Evolutionary conservation across 2,113 vertebrate genomes (phyloP), one percentile per base, ranked within the genome.

Genomic region (Pteropus alecto): DNA sequence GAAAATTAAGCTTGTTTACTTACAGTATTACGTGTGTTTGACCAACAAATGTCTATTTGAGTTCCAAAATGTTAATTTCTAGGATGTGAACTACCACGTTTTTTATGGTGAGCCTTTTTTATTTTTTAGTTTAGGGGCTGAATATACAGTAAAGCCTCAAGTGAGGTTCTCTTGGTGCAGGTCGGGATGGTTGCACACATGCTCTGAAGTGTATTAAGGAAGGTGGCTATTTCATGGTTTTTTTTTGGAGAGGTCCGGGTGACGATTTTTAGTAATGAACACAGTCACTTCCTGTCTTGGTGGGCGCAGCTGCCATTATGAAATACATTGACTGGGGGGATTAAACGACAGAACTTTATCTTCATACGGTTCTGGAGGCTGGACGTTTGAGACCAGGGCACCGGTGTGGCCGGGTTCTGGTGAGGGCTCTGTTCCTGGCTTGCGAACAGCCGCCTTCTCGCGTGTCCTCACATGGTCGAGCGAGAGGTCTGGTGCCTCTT

Each of bases 1-100:
- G 96, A 96, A 96, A 96, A 90, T 87, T 35, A 68, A 63, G 67
- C 48, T 68, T 94, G 85, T 96, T 97, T 96, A 92, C 93, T 73
- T 89, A 76, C 1, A 83, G 70, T 60, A 71, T 74, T 95, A 67
- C 73, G 61, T 77, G 48, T 84, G 38, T 92, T 76, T 95, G 93
- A 48, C 30, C 85, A 77, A 35, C 71, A 35, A 82, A 48, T 77
- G 70, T 83, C 90, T 74, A 21, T 85, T 33, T 83, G 70, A 56
- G 79, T 54, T 92, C 51, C n/a, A 84, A 87, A 93, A 87, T 92
- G 65, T 94, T 97, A 90, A 92, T 95, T 95, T 87, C 81, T 84
- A 68, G 54, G n/a, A 60, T 90, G 9, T 67, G 26, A 67, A 10
- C 63, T 74, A 30, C n/a, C 28, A 77, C 11, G 51, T 14, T 43